These are phyloP conservation scores for Danaus chrysippus DNA, from an alignment of 2,888 invertebrate genomes.

Conservation along the genomic window DNA sequence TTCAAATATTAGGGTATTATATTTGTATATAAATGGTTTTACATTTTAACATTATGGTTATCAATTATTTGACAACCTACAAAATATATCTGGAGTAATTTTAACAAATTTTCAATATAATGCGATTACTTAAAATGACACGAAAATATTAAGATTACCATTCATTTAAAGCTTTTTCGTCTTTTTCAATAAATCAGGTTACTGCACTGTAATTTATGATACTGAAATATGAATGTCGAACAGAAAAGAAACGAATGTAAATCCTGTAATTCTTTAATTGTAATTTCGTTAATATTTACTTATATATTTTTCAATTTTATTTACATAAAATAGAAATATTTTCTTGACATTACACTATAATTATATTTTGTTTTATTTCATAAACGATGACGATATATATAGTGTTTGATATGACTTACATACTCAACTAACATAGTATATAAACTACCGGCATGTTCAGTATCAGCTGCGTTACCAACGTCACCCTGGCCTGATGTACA, in stretches of 20 bases:
- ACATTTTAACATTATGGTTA: neutral
- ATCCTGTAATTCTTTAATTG: neutral
- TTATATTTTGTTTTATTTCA: too few species aligned
- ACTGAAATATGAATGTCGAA: conserved; percentile 9
- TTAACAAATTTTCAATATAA: conserved; percentile 19
- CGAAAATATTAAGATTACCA: conserved; percentile 31
- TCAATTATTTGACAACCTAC: conserved; percentile 13
- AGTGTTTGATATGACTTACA: neutral
- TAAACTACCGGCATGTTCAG: conserved; percentile 20
- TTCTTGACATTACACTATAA: too few species aligned
- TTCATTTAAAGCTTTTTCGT: conserved; percentile 28
- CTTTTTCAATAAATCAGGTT: conserved; percentile 29
- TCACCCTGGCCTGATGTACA: conserved; percentile 51
- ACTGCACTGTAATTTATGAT: conserved; percentile 15
- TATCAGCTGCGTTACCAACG: conserved; percentile 36
- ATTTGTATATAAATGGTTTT: neutral
- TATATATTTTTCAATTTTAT: too few species aligned
- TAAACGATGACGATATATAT: too few species aligned
- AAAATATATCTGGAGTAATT: conserved; percentile 11
- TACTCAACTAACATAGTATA: conserved; percentile 11
- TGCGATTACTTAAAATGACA: conserved; percentile 29
- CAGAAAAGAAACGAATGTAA: conserved; percentile 9
- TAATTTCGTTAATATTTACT: neutral
- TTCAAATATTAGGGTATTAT: too few species aligned
- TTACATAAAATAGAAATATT: too few species aligned